Evolutionary conservation across 2,888 invertebrate species (phyloP).

Genomic region (Anarsia innoxiella): DNA sequence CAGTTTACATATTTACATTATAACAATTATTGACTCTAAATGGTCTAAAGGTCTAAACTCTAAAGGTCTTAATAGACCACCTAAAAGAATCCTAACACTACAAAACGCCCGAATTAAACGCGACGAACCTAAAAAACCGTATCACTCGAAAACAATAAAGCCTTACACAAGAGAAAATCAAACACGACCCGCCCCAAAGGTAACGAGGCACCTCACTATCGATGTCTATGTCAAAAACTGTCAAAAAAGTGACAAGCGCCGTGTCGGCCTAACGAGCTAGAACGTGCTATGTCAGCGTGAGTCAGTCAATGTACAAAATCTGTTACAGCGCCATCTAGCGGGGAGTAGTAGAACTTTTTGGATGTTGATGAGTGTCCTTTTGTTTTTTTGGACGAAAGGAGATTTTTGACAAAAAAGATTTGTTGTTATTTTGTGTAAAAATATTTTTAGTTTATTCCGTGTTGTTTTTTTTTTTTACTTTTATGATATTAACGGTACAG

Average conservation of each 20-base stretch:
- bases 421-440: too few species aligned
- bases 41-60: too few species aligned
- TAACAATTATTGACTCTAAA: too few species aligned
- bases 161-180: not conserved
- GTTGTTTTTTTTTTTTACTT: too few species aligned
- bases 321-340: conserved; percentile 50
- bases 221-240: conserved; percentile 35
- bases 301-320: conserved; percentile 6
- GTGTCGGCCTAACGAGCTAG: conserved; percentile 64
- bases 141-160: not conserved
- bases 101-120: too few species aligned
- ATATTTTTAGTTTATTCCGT: too few species aligned
- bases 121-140: too few species aligned
- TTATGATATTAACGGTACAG: too few species aligned
- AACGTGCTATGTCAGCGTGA: conserved; percentile 49
- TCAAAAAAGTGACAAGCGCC: conserved; percentile 66
- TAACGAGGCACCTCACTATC: conserved; percentile 6
- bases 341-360: conserved; percentile 37
- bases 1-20: too few species aligned
- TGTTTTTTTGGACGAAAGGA: not conserved
- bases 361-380: conserved; percentile 30
- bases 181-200: conserved; percentile 1
- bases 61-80: too few species aligned
- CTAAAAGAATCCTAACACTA: too few species aligned
- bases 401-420: too few species aligned